Base-by-base conservation (phyloP, 2,113 vertebrate genomes). In the Solea senegalensis region DNA sequence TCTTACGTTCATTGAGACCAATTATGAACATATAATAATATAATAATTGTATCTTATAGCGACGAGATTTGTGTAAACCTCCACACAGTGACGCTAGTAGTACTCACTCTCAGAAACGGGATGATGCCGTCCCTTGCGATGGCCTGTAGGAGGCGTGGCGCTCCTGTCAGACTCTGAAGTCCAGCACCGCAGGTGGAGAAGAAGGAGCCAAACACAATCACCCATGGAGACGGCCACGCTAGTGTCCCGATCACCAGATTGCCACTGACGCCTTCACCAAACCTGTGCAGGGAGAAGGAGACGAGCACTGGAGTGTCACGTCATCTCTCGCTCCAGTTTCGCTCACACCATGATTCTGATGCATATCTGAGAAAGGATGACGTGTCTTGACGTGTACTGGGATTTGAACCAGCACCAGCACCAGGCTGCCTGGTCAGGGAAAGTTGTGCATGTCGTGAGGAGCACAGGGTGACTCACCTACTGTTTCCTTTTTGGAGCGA, bases 161-260 rank as follows among this genome's bases (percentile, higher is more conserved):
- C 97, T 78, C 97, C 97, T 0, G 97, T 99, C 87, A 99, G 93
- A 86, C 97, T 99, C 93, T 99, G 97, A 65, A 99, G 95, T 34
- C 97, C 97, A 0, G 97, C 97, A 65, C 97, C 97, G 14, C 96
- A 98, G 0, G 97, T 99, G 78, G 97, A 98, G 87, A 99, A 99
- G 91, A 99, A 98, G 21, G 97, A 99, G n/a, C 97, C 97, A 7
- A 99, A 95, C 82, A 99, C 97, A 15, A 99, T 99, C 75, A 99
- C 97, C 97, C 97, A 99, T 0, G 97, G 97, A 4, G 96, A 98
- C 0, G 97, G 97, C 97, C 97, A 99, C 0, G 97, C 96, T 81
- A 99, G 88, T 0, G 97, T 99, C 43, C 97, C 97, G 27, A 99
- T 97, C 79, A 99, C 97, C 90, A 99, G 90, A 85, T 98, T 99